Percentiles rank a stretch among this genome's conserved stretches.
Evolutionary conservation across 2,888 invertebrate species (phyloP).

Genomic region (Tupiocoris notatus): DNA sequence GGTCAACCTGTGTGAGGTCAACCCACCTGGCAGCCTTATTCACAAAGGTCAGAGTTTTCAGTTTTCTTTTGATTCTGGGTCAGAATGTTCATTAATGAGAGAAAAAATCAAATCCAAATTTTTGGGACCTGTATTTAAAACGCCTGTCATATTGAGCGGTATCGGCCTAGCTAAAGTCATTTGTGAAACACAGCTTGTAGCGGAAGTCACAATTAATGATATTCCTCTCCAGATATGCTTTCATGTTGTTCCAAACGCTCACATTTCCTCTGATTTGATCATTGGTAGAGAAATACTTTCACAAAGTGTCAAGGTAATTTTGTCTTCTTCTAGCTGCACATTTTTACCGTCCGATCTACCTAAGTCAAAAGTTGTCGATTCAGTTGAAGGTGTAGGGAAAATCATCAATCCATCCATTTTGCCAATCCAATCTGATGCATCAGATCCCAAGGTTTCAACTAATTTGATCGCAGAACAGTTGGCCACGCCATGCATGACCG

Average conservation of each 20-base stretch:
- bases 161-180: constrained; percentile 1
- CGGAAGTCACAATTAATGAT: constrained; percentile 13
- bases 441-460: not conserved
- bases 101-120: not conserved
- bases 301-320: constrained; percentile 19
- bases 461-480: not conserved
- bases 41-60: constrained; percentile 11
- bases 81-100: not conserved
- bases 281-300: constrained; percentile 15
- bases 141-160: constrained; percentile 18
- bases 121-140: constrained; percentile 20
- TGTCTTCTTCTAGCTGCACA: not conserved
- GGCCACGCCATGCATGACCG: not conserved
- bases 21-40: constrained; percentile 3
- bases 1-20: constrained; percentile 18
- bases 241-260: constrained; percentile 9
- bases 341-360: constrained; percentile 6
- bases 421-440: not conserved
- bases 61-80: constrained; percentile 21
- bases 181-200: not conserved
- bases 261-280: constrained; percentile 1
- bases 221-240: constrained; percentile 8
- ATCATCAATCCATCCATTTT: not conserved
- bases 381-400: not conserved
- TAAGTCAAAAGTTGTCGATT: not conserved